Evolutionary conservation across 1,140 invertebrate species (phyloP), one percentile per base, ranked within the genome.

Genomic region (Bombus difficillimus): DNA sequence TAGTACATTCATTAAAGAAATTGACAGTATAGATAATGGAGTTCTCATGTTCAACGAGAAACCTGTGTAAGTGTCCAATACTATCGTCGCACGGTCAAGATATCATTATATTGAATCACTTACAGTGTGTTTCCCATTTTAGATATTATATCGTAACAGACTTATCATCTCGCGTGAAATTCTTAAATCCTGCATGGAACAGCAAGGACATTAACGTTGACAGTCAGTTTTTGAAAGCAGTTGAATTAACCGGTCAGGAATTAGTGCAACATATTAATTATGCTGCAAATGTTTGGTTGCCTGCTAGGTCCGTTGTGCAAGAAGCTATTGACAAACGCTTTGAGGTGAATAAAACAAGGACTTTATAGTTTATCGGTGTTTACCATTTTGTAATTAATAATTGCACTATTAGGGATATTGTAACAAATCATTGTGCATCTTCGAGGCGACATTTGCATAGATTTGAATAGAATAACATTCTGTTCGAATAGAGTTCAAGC

Each of bases 21-120:
- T 99, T 83, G 99, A 99, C 96, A 99, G 97, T 10, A 98, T 99
- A 83, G 99, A 99, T 94, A 99, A 99, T 96, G 99, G 99, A 34
- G 96, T 99, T 34, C 96, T 96, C 0, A 97, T 98, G 95, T 96
- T 95, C 94, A 96, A 98, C 84, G 97, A 96, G n/a, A 96, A 97
- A 92, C 97, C 97, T 39, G 2, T 66, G 93, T 94, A 89, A 90
- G 89, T 85, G 0, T 47, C 25, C 12, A 8, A 28, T 73, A 57
- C 13, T 1, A 1, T 0, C 41, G 8, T 34, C 43, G 6, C 3
- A 13, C 37, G 22, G 74, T 74, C 9, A 91, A 12, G 81, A 37
- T 22, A 34, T 8, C 41, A 0, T 34, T n/a, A 13, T 4, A n/a
- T 13, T 18, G 1, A 34, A n/a, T n/a, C 1, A n/a, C 25, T 41